These are phyloP conservation scores for Lumbricus terrestris DNA, from an alignment of 2,888 invertebrate genomes.

Conservation along the genomic window DNA sequence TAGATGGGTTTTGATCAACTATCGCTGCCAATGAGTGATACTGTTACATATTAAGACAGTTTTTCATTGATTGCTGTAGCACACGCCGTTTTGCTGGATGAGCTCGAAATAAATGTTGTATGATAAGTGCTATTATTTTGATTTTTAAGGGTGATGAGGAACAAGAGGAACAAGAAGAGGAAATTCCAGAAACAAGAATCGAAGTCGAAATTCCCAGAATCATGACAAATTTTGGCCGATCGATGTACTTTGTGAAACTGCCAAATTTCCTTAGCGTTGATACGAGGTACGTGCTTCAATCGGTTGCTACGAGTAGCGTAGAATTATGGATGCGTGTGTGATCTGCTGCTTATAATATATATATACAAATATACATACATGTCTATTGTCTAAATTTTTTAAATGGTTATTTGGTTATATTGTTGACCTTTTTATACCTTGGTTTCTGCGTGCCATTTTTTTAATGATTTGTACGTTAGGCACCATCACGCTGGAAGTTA, in stretches of 20 bases:
- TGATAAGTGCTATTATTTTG: neutral
- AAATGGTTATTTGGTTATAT: too few relatives aligned
- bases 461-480: too few relatives aligned
- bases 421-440: too few relatives aligned
- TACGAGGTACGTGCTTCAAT: slow-evolving; percentile 65
- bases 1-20: too few relatives aligned
- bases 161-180: slow-evolving; percentile 66
- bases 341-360: neutral
- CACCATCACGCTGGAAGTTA: too few relatives aligned
- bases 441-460: too few relatives aligned
- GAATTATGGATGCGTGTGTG: neutral
- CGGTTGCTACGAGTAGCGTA: neutral
- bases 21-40: too few relatives aligned
- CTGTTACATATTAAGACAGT: neutral
- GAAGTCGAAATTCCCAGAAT: slow-evolving; percentile 85
- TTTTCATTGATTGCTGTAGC: neutral
- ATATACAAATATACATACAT: neutral
- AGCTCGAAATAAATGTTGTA: neutral
- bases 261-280: slow-evolving; percentile 98
- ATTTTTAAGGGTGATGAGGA: slow-evolving; percentile 18
- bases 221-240: slow-evolving; percentile 77
- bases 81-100: neutral
- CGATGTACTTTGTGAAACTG: slow-evolving; percentile 86
- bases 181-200: slow-evolving; percentile 85
- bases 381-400: too few relatives aligned